These are phyloP conservation scores for Hypomecis punctinalis DNA, from an alignment of 2,888 invertebrate species.

Conservation along the genomic window DNA sequence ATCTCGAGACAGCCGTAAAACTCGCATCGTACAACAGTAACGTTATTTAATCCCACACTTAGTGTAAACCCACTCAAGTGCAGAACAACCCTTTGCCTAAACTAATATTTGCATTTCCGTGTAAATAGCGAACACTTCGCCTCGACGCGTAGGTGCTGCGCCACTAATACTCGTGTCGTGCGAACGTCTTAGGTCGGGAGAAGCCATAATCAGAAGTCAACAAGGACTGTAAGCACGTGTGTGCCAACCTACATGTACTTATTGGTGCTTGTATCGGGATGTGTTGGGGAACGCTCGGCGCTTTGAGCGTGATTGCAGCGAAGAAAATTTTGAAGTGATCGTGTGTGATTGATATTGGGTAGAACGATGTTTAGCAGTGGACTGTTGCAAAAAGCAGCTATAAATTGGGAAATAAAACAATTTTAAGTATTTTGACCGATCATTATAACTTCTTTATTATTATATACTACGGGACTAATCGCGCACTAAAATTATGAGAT, in stretches of 20 bases:
- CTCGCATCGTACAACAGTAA: constrained; percentile 45
- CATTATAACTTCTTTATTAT: too few species aligned
- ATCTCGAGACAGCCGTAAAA: constrained; percentile 32
- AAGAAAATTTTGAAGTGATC: background rate
- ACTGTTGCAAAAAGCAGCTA: too few species aligned
- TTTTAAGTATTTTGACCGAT: too few species aligned
- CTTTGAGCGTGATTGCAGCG: background rate
- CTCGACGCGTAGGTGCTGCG: constrained; percentile 49
- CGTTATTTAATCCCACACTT: constrained; percentile 57
- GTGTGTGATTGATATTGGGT: too few species aligned
- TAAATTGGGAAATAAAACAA: too few species aligned
- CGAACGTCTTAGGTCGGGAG: constrained; percentile 49
- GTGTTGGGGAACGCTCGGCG: background rate
- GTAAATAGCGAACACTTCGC: constrained; percentile 59
- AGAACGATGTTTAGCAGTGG: too few species aligned
- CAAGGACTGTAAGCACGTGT: constrained; percentile 32
- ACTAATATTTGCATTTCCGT: constrained; percentile 65
- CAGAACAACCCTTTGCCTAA: constrained; percentile 61
- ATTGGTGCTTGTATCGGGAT: constrained; percentile 9
- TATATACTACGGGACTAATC: too few species aligned
- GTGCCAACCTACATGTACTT: constrained; percentile 15
- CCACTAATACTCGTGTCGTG: constrained; percentile 40
- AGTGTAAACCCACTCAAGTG: constrained; percentile 56
- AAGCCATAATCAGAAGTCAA: constrained; percentile 50
- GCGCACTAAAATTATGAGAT: too few species aligned